Evolutionary conservation across 1,140 invertebrate species (phyloP).

Genomic region (Scylla paramamosain): DNA sequence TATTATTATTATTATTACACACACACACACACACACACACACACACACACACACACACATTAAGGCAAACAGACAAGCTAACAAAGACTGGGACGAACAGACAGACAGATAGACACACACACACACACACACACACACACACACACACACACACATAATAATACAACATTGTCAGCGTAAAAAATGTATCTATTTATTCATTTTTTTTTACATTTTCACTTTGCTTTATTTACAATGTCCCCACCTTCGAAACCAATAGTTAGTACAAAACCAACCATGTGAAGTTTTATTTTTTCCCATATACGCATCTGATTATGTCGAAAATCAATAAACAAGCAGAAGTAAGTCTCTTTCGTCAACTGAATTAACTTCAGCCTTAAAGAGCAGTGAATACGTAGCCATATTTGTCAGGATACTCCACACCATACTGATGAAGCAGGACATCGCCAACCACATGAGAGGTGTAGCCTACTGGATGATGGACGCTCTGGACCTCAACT

Average conservation of each 20-base stretch:
- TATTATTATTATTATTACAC: too few relatives aligned
- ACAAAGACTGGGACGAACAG: too few relatives aligned
- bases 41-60: too few relatives aligned
- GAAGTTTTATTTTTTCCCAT: not conserved
- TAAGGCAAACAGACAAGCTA: too few relatives aligned
- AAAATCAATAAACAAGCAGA: not conserved
- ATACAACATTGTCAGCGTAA: conserved; percentile 13
- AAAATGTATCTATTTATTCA: too few relatives aligned
- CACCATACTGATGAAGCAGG: conserved; percentile 70
- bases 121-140: not conserved
- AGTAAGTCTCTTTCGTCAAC: not conserved
- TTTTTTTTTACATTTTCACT: not conserved
- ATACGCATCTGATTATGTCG: not conserved
- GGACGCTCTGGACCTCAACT: not conserved
- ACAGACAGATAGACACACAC: not conserved
- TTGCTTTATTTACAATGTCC: not conserved
- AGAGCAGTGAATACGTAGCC: conserved; percentile 71
- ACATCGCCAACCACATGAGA: conserved; percentile 69
- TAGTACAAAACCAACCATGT: not conserved
- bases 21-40: too few relatives aligned
- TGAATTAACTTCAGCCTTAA: not conserved
- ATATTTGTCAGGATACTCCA: conserved; percentile 36
- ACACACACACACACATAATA: not conserved
- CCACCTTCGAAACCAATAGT: not conserved
- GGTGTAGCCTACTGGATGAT: conserved; percentile 17